Conservation (phyloP, 2,113 vertebrate genomes). For the Podarcis raffonei region DNA sequence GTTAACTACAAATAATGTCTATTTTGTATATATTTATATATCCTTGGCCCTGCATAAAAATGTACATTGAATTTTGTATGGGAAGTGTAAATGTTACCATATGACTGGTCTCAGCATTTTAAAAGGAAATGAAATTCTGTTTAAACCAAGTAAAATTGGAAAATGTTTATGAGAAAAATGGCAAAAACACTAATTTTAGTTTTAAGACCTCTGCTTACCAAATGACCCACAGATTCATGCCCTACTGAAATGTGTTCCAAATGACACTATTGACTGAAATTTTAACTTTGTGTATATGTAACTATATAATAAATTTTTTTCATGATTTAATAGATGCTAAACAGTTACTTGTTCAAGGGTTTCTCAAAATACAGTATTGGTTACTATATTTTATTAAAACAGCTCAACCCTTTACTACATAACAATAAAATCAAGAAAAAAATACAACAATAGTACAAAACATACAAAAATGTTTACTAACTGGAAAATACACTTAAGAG, state of each 20-base stretch:
- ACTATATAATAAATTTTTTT: slow-evolving; percentile 76
- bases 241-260: slow-evolving; percentile 67
- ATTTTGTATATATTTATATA: slow-evolving; percentile 83
- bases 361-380: slow-evolving; percentile 37
- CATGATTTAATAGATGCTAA: slow-evolving; percentile 70
- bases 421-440: no score
- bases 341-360: slow-evolving; percentile 49
- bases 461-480: no score
- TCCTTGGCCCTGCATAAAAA: slow-evolving; percentile 63
- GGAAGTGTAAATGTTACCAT: slow-evolving; percentile 74
- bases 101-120: slow-evolving; percentile 68
- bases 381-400: background rate
- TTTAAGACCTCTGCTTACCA: slow-evolving; percentile 70
- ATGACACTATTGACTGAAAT: slow-evolving; percentile 74
- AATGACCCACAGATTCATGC: slow-evolving; percentile 65
- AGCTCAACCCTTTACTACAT: no score
- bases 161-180: slow-evolving; percentile 48
- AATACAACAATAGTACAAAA: no score
- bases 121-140: slow-evolving; percentile 70
- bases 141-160: slow-evolving; percentile 68
- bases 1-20: slow-evolving; percentile 70
- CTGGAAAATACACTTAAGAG: no score
- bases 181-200: slow-evolving; percentile 74
- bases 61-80: slow-evolving; percentile 77
- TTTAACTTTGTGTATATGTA: slow-evolving; percentile 74